Conservation (phyloP, 2,797 vertebrate species). For the Loris lydekkerianus region DNA sequence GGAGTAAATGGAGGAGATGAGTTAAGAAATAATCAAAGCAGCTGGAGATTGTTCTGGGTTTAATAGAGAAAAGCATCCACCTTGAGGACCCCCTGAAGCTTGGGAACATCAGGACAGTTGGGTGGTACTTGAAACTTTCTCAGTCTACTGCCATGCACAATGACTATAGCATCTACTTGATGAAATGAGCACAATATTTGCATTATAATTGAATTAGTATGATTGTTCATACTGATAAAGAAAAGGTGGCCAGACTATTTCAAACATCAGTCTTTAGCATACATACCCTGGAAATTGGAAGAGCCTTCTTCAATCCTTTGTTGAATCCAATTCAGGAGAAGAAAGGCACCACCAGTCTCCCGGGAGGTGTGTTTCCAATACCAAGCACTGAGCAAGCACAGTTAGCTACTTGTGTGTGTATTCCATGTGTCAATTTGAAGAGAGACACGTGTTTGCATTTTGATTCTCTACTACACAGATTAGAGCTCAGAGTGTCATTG, state of each 20-base stretch:
- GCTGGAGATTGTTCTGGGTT: background rate
- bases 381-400: rapidly evolving
- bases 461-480: background rate
- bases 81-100: rapidly evolving
- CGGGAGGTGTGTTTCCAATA: background rate
- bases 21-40: background rate
- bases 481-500: background rate
- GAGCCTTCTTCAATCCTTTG: background rate
- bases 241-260: background rate
- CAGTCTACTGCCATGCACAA: rapidly evolving
- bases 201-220: background rate
- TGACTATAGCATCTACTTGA: background rate
- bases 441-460: background rate
- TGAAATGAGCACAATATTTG: background rate
- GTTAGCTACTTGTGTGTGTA: rapidly evolving
- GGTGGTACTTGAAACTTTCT: rapidly evolving
- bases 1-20: rapidly evolving
- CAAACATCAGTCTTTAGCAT: background rate
- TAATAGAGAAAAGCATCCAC: background rate
- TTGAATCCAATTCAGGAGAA: background rate
- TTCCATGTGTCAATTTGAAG: background rate
- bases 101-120: background rate
- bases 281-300: background rate
- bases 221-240: background rate
- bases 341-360: rapidly evolving